Base-by-base conservation (phyloP, 2,888 invertebrate species). In the Stenurella melanura region DNA sequence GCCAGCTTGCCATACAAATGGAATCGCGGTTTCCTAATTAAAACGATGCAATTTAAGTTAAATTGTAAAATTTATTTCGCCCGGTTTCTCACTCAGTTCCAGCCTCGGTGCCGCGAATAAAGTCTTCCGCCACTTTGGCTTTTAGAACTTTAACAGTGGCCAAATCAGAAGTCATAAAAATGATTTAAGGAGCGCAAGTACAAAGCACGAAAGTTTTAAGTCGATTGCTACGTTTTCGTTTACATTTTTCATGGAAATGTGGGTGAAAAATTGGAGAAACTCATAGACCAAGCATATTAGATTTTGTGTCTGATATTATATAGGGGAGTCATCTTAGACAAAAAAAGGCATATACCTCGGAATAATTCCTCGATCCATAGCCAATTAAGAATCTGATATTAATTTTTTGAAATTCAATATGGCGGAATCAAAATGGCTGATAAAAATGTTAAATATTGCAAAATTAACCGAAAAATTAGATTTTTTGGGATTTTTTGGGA, bases 1-100 rank as follows among this genome's bases (percentile, higher is more conserved):
- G 12, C 69, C 7, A 26, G 61, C 54, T 54, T 63, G 38, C 61
- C 9, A 18, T 72, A 54, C 72, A 63, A 63, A 63, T 58, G 67
- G 64, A 67, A 30, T 57, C 34, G 73, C 74, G 74, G 74, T 74
- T 74, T 60, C 60, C 54, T 74, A 74, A 74, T 74, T 74, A 74
- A 69, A 74, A 69, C 56, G 61, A 63, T 42, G 69, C 61, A 42
- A 69, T 74, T 74, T 61, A 74, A 74, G 74, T 61, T 74, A 74
- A 69, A 74, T 74, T 69, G 61, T 69, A 54, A 69, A 74, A 69
- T 60, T 74, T 60, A 58, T 67, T 74, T 74, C 21, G 50, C 26
- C 54, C 38, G 38, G 30, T 12, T 69, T 18, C 57, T 38, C 34
- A 15, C 42, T 61, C 34, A 17, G n/a, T 63, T 18, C 26, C 26